Conservation (phyloP, 1,140 invertebrate genomes). For the Leptopilina boulardi region DNA sequence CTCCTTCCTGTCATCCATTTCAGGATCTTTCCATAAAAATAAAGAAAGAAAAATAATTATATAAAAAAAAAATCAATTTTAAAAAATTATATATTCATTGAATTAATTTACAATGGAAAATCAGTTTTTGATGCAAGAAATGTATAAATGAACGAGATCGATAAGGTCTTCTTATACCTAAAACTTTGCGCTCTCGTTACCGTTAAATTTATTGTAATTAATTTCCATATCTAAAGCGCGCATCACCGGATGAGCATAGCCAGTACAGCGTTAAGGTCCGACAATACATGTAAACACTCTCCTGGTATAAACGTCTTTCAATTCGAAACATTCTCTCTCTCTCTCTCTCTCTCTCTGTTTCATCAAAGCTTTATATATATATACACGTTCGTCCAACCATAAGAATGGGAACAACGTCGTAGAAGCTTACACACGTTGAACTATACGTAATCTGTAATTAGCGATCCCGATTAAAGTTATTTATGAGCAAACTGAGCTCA, state of each 20-base stretch:
- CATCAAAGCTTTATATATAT: constrained; percentile 50
- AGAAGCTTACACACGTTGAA: constrained; percentile 59
- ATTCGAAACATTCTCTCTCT: constrained; percentile 57
- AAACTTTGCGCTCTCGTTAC: constrained; percentile 68
- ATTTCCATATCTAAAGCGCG: constrained; percentile 71
- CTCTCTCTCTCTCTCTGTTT: no score
- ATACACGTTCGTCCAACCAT: constrained; percentile 60
- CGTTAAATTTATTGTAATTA: constrained; percentile 76
- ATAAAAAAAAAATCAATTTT: no score
- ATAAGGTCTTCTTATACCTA: constrained; percentile 55
- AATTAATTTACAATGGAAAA: no score
- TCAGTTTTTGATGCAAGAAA: background rate
- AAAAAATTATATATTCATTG: no score
- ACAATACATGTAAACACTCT: constrained; percentile 46
- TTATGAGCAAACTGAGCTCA: constrained; percentile 70
- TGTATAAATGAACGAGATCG: constrained; percentile 46
- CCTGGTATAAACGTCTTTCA: constrained; percentile 66
- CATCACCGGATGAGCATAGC: constrained; percentile 64
- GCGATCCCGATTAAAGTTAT: constrained; percentile 76
- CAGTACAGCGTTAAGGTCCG: constrained; percentile 51
- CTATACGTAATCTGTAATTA: constrained; percentile 75
- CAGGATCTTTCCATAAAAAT: background rate
- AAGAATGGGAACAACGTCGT: constrained; percentile 69
- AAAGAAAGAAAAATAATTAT: background rate
- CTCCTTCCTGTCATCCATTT: background rate